phyloP scores from a whole-genome alignment of 2,888 invertebrate species.

The Amiota mariae region DNA sequence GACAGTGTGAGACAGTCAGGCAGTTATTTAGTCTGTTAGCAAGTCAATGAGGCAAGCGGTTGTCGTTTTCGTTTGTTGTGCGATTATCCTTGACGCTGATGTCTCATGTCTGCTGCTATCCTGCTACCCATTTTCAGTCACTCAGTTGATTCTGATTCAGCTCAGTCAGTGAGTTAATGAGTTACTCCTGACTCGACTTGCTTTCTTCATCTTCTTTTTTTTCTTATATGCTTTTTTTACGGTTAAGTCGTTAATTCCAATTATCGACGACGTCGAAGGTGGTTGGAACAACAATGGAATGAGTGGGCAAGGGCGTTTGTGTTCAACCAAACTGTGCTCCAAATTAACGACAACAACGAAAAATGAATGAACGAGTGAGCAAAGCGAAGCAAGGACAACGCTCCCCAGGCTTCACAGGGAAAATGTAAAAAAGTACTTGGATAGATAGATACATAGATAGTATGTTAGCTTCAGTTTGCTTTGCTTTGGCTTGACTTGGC shows the following conservation, averaged over 20 bases:
- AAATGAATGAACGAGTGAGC: neutral
- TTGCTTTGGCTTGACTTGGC: too few relatives aligned
- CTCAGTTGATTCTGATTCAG: slow-evolving; percentile 39
- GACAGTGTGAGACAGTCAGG: slow-evolving; percentile 1
- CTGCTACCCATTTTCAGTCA: neutral
- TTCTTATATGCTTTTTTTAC: slow-evolving; percentile 44
- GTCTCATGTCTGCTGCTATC: neutral
- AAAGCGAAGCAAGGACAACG: neutral
- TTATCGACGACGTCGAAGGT: slow-evolving; percentile 51
- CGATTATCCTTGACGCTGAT: slow-evolving; percentile 22
- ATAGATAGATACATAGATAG: too few relatives aligned
- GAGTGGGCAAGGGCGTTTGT: too few relatives aligned
- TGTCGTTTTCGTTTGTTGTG: neutral
- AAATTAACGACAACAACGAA: too few relatives aligned
- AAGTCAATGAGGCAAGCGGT: slow-evolving; percentile 18
- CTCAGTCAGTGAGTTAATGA: slow-evolving; percentile 41
- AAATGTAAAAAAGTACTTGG: too few relatives aligned
- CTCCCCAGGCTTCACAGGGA: too few relatives aligned
- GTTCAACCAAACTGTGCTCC: too few relatives aligned
- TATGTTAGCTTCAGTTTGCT: too few relatives aligned
- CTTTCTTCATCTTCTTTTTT: slow-evolving; percentile 1
- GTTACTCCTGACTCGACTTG: slow-evolving; percentile 34
- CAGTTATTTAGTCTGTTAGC: slow-evolving; percentile 11
- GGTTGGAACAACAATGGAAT: too few relatives aligned
- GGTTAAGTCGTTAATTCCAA: slow-evolving; percentile 66